Conservation (phyloP, 1,140 invertebrate genomes). For the Drosophila paulistorum region DNA sequence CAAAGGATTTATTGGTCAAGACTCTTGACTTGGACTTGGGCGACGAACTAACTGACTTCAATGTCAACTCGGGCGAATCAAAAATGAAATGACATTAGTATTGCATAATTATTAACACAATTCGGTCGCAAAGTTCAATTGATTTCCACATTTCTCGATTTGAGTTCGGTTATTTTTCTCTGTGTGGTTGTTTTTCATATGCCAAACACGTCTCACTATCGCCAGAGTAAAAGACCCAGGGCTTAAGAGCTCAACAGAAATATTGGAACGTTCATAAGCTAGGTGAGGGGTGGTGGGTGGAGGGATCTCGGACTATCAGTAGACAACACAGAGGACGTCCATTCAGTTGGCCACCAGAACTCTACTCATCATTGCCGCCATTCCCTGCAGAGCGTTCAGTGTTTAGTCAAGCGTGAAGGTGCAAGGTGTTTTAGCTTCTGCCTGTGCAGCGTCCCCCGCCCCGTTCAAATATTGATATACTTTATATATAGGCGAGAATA, state of each 20-base stretch:
- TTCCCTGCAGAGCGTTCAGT: constrained; percentile 29
- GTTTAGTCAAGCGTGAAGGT: constrained; percentile 50
- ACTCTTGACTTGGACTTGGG: too few relatives aligned
- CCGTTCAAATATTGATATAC: constrained; percentile 4
- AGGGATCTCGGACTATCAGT: constrained; percentile 35
- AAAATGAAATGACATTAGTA: background rate
- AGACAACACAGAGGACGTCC: constrained; percentile 15
- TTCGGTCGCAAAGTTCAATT: background rate
- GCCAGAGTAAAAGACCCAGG: background rate
- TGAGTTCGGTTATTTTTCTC: background rate
- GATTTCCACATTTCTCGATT: background rate
- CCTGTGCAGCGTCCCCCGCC: background rate
- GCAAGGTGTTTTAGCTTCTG: constrained; percentile 16
- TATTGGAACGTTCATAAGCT: background rate
- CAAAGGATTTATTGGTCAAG: too few relatives aligned
- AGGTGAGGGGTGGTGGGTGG: too few relatives aligned
- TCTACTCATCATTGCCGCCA: constrained; percentile 7
- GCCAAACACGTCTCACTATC: constrained; percentile 14
- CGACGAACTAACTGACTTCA: background rate
- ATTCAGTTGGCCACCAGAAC: constrained; percentile 29
- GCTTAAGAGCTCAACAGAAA: constrained; percentile 11
- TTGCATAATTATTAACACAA: background rate
- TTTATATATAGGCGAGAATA: background rate
- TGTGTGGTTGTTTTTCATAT: background rate
- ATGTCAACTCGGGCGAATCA: background rate